A percentile compares a stretch with the other conserved stretches of the same genome.
phyloP scores from a whole-genome alignment of 2,888 invertebrate species.

The Parelbella ahira region DNA sequence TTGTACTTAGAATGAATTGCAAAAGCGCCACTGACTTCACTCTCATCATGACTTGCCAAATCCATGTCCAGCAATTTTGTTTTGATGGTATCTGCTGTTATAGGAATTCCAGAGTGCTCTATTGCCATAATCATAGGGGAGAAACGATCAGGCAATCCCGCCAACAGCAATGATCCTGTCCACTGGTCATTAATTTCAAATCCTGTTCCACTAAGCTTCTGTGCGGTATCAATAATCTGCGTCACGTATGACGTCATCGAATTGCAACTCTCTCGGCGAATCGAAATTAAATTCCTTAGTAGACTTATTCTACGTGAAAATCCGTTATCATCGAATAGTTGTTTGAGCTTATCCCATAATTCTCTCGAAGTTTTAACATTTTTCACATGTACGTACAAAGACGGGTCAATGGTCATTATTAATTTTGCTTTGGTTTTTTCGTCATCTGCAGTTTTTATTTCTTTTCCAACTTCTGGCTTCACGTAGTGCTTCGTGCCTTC shows the following conservation, averaged over 20 bases:
- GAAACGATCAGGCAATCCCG: conserved; percentile 17
- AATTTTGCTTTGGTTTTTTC: conserved; percentile 29
- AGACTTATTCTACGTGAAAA: conserved; percentile 8
- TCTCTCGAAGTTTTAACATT: background rate
- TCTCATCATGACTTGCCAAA: background rate
- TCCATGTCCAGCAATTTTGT: conserved; percentile 21
- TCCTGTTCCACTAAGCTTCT: conserved; percentile 8
- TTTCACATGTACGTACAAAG: conserved; percentile 4
- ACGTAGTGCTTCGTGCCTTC: conserved; percentile 12
- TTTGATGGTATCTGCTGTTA: conserved; percentile 18
- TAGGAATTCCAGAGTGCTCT: conserved; percentile 13
- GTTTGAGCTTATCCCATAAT: conserved; percentile 1
- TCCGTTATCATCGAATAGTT: conserved; percentile 3
- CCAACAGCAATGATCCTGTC: conserved; percentile 14
- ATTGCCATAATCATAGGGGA: conserved; percentile 27
- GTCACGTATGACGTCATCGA: conserved; percentile 3
- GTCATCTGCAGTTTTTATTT: background rate
- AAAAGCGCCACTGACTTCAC: background rate
- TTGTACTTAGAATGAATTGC: background rate
- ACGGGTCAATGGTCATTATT: conserved; percentile 29
- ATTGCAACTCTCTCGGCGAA: background rate
- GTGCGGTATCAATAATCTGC: conserved; percentile 1
- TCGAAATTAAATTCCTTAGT: conserved; percentile 1
- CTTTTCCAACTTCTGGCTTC: background rate
- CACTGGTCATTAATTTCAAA: conserved; percentile 18